Base-by-base conservation (phyloP, 92 coral and sea anemone genomes). In the Montipora capitata region DNA sequence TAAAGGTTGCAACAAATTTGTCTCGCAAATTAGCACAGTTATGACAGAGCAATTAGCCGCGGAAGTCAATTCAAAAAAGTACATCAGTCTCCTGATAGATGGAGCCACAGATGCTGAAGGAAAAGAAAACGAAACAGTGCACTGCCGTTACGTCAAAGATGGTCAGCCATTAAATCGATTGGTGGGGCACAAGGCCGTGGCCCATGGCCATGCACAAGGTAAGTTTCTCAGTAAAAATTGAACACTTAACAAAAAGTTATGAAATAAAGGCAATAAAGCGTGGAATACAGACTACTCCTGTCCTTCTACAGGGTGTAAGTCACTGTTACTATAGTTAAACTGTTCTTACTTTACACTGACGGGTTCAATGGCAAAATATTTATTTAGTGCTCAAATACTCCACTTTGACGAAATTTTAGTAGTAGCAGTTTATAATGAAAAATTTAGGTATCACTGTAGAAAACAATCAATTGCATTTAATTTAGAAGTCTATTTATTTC, bases 1-100 rank as follows among this genome's bases (percentile, higher is more conserved):
- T n/a, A n/a, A n/a, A n/a, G n/a, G n/a, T n/a, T n/a, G n/a, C n/a
- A n/a, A n/a, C n/a, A n/a, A n/a, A n/a, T n/a, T n/a, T n/a, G n/a
- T n/a, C n/a, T n/a, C n/a, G n/a, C 69, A 40, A 64, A 64, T 64
- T 38, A 64, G 62, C 67, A 68, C 57, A 64, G 76, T 59, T 81
- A 77, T 52, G 9, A 65, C 74, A 5, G 64, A 81, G 42, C 75
- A 64, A 52, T 65, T 64, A 63, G 76, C 76, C 44, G 51, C 45
- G 42, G 76, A 9, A 2, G 35, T 66, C 16, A 66, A 81, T 81
- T 9, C 38, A 68, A n/a, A n/a, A n/a, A n/a, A n/a, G n/a, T n/a
- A n/a, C n/a, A n/a, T n/a, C n/a, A n/a, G n/a, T n/a, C n/a, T 79
- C 17, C 40, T 79, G 84, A 61, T 61, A 40, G 84, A 79, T 79